Evolutionary conservation across 1,140 invertebrate genomes (phyloP).

Genomic region (Eupristina koningsbergeri): DNA sequence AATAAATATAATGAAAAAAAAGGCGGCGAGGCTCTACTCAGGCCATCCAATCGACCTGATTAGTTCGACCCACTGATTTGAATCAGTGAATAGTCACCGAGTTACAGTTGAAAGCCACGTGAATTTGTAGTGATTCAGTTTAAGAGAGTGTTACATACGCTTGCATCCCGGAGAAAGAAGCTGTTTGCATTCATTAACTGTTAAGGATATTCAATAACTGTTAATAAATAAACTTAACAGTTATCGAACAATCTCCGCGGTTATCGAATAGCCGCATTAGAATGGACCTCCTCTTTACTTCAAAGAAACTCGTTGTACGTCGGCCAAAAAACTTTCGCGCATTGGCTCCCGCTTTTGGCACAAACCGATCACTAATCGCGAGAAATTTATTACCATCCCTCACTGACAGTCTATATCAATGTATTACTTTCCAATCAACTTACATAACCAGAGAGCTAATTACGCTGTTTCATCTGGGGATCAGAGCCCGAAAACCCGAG

Average conservation of each 20-base stretch:
- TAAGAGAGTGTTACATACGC: constrained; percentile 4
- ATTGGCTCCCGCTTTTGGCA: not conserved
- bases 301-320: not conserved
- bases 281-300: not conserved
- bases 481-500: not conserved
- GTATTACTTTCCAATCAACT: not conserved
- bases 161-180: not conserved
- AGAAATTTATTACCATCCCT: not conserved
- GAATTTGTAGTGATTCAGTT: not conserved
- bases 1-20: not conserved
- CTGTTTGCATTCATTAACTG: constrained; percentile 9
- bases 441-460: not conserved
- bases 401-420: not conserved
- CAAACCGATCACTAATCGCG: not conserved
- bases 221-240: constrained; percentile 17
- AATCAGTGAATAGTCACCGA: constrained; percentile 23
- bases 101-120: constrained; percentile 26
- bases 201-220: constrained; percentile 20
- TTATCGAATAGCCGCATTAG: not conserved
- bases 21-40: not conserved
- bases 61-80: not conserved
- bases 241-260: not conserved
- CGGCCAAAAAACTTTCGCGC: not conserved
- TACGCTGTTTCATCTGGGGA: not conserved
- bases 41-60: not conserved